Conservation (phyloP, 2,888 invertebrate species). For the Noctua comes region DNA sequence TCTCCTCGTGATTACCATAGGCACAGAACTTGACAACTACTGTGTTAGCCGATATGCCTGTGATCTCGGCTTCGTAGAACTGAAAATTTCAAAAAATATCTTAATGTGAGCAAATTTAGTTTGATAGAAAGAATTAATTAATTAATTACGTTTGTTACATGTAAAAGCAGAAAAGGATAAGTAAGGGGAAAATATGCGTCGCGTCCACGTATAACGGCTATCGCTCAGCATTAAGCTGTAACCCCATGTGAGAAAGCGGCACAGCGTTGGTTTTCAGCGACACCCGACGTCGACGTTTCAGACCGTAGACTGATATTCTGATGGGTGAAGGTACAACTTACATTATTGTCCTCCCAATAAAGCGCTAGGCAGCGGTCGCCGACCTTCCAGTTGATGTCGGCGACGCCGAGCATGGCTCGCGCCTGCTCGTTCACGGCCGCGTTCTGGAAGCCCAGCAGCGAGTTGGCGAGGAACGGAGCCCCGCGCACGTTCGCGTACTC, state of each 20-base stretch:
- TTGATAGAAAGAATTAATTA: not conserved
- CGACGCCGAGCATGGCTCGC: conserved; percentile 88
- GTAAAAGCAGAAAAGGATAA: not conserved
- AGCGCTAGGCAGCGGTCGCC: conserved; percentile 97
- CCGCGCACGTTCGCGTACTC: conserved; percentile 77
- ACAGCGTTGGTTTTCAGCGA: too few species aligned
- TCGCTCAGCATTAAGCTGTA: not conserved
- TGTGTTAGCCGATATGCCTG: conserved; percentile 94
- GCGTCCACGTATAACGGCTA: not conserved
- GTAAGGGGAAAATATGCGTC: not conserved
- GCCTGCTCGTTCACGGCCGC: conserved; percentile 89
- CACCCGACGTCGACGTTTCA: not conserved
- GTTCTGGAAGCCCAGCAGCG: conserved; percentile 88
- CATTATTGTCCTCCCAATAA: conserved; percentile 98
- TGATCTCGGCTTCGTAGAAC: conserved; percentile 96
- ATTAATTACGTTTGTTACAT: not conserved
- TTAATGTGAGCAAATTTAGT: not conserved
- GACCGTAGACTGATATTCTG: not conserved
- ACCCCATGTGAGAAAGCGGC: not conserved
- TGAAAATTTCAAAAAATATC: conserved; percentile 76
- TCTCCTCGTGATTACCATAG: conserved; percentile 97
- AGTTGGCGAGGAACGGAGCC: conserved; percentile 84
- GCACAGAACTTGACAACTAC: conserved; percentile 96
- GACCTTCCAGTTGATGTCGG: conserved; percentile 92
- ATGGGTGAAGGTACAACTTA: conserved; percentile 78